Evolutionary conservation across 2,888 invertebrate genomes (phyloP).

Genomic region (Endotricha flammealis): DNA sequence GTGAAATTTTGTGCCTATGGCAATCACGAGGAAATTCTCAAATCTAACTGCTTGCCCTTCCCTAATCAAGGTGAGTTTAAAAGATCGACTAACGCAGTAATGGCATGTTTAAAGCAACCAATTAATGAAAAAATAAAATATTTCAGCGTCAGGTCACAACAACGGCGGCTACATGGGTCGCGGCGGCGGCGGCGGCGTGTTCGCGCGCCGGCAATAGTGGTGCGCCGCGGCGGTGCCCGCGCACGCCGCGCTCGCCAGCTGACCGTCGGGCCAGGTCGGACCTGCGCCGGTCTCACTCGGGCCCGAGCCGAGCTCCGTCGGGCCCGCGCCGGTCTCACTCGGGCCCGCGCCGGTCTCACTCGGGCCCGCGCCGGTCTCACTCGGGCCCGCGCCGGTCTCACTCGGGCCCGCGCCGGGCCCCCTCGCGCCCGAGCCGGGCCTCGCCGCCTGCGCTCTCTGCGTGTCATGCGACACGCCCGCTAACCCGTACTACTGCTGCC

Average conservation of each 20-base stretch:
- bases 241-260: constrained; percentile 15
- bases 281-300: constrained; percentile 5
- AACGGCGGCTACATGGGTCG: constrained; percentile 30
- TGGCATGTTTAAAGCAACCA: not conserved
- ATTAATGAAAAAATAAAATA: constrained; percentile 1
- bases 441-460: too few relatives aligned
- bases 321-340: not conserved
- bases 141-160: constrained; percentile 26
- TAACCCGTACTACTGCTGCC: too few relatives aligned
- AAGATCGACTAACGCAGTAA: not conserved
- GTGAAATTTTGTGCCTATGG: constrained; percentile 93
- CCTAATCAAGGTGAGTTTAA: constrained; percentile 55
- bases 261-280: constrained; percentile 13
- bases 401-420: too few relatives aligned
- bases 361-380: too few relatives aligned
- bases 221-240: constrained; percentile 19
- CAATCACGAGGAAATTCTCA: constrained; percentile 92
- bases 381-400: too few relatives aligned
- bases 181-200: constrained; percentile 29
- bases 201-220: constrained; percentile 56
- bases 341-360: too few relatives aligned
- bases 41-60: constrained; percentile 87
- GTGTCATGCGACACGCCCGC: too few relatives aligned
- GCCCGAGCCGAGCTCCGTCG: not conserved
- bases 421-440: too few relatives aligned